phyloP scores from a whole-genome alignment of 2,797 vertebrate genomes.

The Sebastiscus tertius region DNA sequence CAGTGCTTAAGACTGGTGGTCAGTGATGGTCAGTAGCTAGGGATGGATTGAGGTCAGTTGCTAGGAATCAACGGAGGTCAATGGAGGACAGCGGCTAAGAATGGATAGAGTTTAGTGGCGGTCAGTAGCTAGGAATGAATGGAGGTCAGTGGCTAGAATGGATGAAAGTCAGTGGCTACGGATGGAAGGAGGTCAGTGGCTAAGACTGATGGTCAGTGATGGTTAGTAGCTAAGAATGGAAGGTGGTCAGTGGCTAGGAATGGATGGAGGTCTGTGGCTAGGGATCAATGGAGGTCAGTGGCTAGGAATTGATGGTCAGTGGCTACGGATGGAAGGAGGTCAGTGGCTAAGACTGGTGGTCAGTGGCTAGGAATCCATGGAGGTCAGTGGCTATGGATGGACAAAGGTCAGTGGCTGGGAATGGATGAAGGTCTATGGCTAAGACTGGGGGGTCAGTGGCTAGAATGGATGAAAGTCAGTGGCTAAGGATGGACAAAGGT shows the following conservation, averaged over 20 bases:
- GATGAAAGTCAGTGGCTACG: background rate
- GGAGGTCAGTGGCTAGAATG: background rate
- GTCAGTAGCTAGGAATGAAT: background rate
- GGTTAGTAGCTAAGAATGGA: conserved; percentile 2
- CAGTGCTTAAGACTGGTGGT: too few species aligned
- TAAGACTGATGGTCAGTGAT: background rate
- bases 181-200: background rate
- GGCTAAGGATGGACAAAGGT: background rate
- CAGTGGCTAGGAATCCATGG: background rate
- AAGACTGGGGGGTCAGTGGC: too few species aligned
- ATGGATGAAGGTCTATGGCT: background rate
- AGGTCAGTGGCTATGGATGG: background rate
- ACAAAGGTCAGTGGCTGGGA: background rate
- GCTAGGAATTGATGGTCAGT: background rate
- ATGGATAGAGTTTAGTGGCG: background rate
- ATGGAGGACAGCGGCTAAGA: background rate
- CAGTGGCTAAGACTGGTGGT: background rate
- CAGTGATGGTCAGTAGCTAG: too few species aligned
- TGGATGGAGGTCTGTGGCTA: background rate
- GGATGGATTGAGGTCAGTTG: background rate
- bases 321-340: background rate
- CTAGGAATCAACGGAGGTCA: background rate
- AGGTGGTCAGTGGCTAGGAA: background rate
- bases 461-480: background rate
- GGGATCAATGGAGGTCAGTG: background rate